A percentile compares a stretch with the other conserved stretches of the same genome.
These are phyloP conservation scores for Clupea harengus DNA, from an alignment of 2,113 vertebrate genomes.

Conservation along the genomic window DNA sequence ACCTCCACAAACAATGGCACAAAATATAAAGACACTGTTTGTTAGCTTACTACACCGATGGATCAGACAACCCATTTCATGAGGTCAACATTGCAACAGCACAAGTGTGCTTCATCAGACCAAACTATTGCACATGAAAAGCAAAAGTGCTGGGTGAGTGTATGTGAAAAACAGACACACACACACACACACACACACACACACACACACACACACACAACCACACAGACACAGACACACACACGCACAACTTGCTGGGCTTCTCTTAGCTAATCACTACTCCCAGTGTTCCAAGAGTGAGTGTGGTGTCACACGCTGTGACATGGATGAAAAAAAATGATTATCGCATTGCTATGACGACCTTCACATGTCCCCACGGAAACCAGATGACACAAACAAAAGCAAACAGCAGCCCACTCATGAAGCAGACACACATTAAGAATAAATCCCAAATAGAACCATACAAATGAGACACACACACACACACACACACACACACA, in stretches of 20 bases:
- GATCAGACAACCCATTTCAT: no score
- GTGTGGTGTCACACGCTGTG: background rate
- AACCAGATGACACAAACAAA: conserved; percentile 41
- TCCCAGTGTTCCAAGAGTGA: conserved; percentile 5
- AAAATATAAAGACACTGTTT: no score
- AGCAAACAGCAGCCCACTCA: conserved; percentile 20
- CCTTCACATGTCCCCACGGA: conserved; percentile 28
- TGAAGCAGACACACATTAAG: background rate
- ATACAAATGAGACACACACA: conserved; percentile 19
- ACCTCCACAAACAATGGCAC: background rate
- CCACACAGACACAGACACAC: background rate
- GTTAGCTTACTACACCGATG: no score
- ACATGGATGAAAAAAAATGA: conserved; percentile 10
- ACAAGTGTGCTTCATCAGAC: no score
- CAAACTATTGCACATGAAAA: no score
- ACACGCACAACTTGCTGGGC: background rate
- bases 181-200: no score
- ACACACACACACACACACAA: background rate
- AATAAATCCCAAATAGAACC: conserved; percentile 20
- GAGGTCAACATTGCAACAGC: no score
- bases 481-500: conserved; percentile 46
- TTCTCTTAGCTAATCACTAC: background rate
- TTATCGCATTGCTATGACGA: conserved; percentile 27
- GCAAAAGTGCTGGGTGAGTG: no score
- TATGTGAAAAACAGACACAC: no score